These are phyloP conservation scores for Cathartes aura DNA, from an alignment of 2,113 vertebrate genomes.

Conservation along the genomic window DNA sequence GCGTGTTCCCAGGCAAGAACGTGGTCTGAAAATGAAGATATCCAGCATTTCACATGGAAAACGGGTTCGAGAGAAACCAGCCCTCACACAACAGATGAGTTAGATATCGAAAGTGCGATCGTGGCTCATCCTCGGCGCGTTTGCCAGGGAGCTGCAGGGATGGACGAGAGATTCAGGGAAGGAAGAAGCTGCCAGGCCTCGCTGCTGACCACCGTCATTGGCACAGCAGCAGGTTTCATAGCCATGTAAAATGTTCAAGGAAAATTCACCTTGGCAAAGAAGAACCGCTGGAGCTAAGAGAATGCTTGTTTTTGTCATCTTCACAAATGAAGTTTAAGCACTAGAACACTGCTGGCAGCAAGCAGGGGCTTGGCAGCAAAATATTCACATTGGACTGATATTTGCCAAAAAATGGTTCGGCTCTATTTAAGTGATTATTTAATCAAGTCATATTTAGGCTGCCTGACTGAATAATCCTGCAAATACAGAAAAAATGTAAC, in stretches of 20 bases:
- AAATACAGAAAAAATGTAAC: neutral
- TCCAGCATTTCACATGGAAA: neutral
- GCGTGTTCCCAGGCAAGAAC: neutral
- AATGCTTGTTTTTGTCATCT: neutral
- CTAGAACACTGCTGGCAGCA: neutral
- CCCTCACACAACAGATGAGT: neutral
- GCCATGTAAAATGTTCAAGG: neutral
- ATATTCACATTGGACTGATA: neutral
- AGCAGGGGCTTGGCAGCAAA: neutral
- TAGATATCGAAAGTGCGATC: neutral
- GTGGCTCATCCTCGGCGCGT: fast-evolving
- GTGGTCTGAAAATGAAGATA: neutral
- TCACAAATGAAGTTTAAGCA: neutral
- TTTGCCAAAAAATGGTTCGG: neutral
- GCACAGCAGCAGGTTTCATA: neutral
- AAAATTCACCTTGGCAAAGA: neutral
- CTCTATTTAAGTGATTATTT: neutral
- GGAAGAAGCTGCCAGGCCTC: neutral
- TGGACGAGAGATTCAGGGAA: neutral
- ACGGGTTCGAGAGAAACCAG: neutral
- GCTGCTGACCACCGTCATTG: fast-evolving
- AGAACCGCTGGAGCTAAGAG: neutral
- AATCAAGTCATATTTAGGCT: neutral
- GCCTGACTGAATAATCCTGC: neutral
- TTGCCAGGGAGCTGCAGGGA: neutral